These are phyloP conservation scores for Meta bourneti DNA, from an alignment of 2,888 invertebrate genomes.

Conservation along the genomic window DNA sequence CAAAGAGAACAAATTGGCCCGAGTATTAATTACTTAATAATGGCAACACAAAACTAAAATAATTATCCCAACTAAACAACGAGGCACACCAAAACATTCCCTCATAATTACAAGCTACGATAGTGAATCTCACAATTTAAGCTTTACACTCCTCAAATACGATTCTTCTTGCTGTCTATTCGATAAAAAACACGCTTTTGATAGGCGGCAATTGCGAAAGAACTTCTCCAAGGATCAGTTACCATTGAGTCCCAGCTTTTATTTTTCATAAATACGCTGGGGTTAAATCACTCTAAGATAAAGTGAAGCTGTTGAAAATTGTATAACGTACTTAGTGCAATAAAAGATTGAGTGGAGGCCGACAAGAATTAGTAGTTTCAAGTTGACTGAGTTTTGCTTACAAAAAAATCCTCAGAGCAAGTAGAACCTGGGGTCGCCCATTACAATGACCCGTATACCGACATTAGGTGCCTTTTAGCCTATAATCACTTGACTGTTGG, in stretches of 20 bases:
- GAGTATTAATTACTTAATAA: too few species aligned
- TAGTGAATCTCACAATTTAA: too few species aligned
- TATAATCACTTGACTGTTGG: constrained; percentile 71
- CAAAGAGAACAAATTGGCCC: too few species aligned
- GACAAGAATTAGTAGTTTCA: constrained; percentile 55
- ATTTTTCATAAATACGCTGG: constrained; percentile 40
- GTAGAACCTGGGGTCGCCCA: constrained; percentile 51
- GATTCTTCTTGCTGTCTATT: background rate
- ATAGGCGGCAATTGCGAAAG: constrained; percentile 42
- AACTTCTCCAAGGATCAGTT: constrained; percentile 49
- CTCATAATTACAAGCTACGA: too few species aligned
- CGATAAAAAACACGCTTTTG: constrained; percentile 52
- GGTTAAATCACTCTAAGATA: constrained; percentile 21
- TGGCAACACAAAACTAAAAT: too few species aligned
- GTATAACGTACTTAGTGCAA: constrained; percentile 35
- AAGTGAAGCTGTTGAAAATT: constrained; percentile 67
- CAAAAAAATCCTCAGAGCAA: constrained; percentile 44
- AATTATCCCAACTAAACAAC: too few species aligned
- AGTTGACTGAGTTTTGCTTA: constrained; percentile 49
- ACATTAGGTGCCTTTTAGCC: constrained; percentile 70
- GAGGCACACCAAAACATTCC: too few species aligned
- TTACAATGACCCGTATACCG: constrained; percentile 75
- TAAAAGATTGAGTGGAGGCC: constrained; percentile 31
- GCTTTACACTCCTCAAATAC: too few species aligned
- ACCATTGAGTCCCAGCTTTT: constrained; percentile 39